These are phyloP conservation scores for Brachionus calyciflorus DNA, from an alignment of 1,140 invertebrate species.

Conservation along the genomic window DNA sequence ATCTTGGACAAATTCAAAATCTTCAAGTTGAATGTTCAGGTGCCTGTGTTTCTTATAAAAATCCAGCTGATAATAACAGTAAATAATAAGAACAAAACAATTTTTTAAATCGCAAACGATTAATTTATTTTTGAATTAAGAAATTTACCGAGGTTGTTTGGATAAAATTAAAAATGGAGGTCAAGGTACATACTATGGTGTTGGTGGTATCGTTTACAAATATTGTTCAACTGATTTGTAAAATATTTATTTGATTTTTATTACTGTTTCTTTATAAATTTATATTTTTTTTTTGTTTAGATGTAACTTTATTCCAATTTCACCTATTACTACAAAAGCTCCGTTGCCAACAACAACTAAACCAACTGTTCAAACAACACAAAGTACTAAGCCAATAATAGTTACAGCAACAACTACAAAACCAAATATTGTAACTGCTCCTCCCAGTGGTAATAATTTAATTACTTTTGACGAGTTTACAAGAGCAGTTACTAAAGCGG, in stretches of 20 bases:
- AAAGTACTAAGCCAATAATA: too few species aligned
- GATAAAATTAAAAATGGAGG: not conserved
- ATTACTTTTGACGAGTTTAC: slow-evolving; percentile 7
- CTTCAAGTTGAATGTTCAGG: not conserved
- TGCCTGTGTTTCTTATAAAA: slow-evolving; percentile 8
- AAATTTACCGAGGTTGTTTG: not conserved
- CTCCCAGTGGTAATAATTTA: not conserved
- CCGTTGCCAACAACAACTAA: not conserved
- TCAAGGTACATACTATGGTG: not conserved
- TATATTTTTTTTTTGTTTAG: too few species aligned
- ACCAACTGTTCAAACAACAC: not conserved
- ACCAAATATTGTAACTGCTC: not conserved
- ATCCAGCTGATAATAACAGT: not conserved
- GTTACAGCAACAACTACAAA: not conserved
- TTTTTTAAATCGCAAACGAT: not conserved
- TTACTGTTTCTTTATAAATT: not conserved
- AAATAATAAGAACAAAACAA: not conserved
- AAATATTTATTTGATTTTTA: not conserved
- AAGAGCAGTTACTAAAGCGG: not conserved
- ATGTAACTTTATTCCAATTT: too few species aligned
- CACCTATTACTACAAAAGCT: not conserved
- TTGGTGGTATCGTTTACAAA: not conserved
- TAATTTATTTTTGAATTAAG: not conserved
- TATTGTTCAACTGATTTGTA: slow-evolving; percentile 34
- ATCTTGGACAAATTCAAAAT: not conserved